A percentile compares a stretch with the other conserved stretches of the same genome.
phyloP scores from a whole-genome alignment of 2,888 invertebrate species.

The Sphaerophoria rueppellii region DNA sequence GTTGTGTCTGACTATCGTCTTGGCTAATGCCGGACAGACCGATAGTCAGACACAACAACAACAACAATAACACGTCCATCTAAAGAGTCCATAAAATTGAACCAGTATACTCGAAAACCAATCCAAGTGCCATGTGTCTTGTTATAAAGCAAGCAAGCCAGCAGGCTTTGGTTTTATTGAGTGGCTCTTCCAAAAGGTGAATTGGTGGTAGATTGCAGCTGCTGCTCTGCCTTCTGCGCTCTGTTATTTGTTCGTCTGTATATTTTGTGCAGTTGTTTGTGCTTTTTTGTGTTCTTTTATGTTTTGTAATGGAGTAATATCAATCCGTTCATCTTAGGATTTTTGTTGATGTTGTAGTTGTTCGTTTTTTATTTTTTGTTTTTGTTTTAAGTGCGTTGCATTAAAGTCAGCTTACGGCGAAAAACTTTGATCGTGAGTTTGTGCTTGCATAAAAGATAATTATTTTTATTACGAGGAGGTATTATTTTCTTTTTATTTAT shows the following conservation, averaged over 20 bases:
- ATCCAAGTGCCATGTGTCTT: not conserved
- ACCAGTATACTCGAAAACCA: slow-evolving; percentile 34
- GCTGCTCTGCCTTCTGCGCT: not conserved
- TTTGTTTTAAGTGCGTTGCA: slow-evolving; percentile 26
- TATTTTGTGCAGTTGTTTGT: not conserved
- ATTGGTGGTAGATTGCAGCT: slow-evolving; percentile 41
- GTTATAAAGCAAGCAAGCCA: not conserved
- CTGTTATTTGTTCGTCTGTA: not conserved
- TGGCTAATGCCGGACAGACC: too few species aligned
- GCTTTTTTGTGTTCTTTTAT: slow-evolving; percentile 4
- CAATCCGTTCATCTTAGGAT: slow-evolving; percentile 48
- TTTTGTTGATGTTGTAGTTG: not conserved
- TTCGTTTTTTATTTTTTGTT: not conserved
- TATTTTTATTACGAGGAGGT: not conserved
- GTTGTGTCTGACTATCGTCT: slow-evolving; percentile 34
- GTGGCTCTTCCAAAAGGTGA: slow-evolving; percentile 3
- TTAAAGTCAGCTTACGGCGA: slow-evolving; percentile 37
- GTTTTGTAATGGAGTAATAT: slow-evolving; percentile 43
- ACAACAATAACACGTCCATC: slow-evolving; percentile 39
- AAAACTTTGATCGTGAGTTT: slow-evolving; percentile 36
- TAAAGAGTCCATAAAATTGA: slow-evolving; percentile 37
- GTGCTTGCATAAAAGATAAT: not conserved
- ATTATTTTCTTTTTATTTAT: not conserved
- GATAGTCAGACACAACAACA: too few species aligned
- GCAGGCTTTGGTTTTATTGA: not conserved